phyloP scores from a whole-genome alignment of 2,113 vertebrate species.

The Ageneiosus marmoratus region DNA sequence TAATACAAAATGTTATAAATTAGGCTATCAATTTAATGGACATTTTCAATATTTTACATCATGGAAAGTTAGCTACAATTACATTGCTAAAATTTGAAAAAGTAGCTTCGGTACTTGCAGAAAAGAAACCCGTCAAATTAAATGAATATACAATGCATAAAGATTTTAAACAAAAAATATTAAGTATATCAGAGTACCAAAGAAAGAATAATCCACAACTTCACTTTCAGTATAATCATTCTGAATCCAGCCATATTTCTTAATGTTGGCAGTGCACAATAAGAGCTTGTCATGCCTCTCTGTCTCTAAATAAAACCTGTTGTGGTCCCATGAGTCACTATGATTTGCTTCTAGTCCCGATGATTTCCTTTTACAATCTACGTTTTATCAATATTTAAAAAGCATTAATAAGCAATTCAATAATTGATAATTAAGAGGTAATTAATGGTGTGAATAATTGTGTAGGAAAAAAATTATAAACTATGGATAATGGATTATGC shows the following conservation, averaged over 20 bases:
- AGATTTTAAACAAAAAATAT: background rate
- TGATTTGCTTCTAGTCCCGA: background rate
- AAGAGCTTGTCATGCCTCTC: background rate
- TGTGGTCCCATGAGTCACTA: constrained; percentile 13
- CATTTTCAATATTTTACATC: background rate
- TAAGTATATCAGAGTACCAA: background rate
- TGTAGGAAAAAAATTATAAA: too few species aligned
- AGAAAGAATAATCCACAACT: background rate
- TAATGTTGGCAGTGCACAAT: background rate
- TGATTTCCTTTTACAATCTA: background rate
- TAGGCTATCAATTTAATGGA: background rate
- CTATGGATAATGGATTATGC: too few species aligned
- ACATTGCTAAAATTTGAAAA: background rate
- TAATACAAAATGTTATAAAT: background rate
- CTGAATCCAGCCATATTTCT: background rate
- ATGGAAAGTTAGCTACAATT: background rate
- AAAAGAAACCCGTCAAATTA: background rate
- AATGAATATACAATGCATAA: background rate
- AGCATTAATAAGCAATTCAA: background rate
- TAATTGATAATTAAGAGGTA: background rate
- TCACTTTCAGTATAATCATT: background rate
- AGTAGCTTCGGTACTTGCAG: background rate
- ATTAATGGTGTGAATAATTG: background rate
- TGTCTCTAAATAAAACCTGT: constrained; percentile 7
- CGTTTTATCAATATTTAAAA: background rate